Base-by-base conservation (phyloP, 2,888 invertebrate genomes). In the Sipha maydis region DNA sequence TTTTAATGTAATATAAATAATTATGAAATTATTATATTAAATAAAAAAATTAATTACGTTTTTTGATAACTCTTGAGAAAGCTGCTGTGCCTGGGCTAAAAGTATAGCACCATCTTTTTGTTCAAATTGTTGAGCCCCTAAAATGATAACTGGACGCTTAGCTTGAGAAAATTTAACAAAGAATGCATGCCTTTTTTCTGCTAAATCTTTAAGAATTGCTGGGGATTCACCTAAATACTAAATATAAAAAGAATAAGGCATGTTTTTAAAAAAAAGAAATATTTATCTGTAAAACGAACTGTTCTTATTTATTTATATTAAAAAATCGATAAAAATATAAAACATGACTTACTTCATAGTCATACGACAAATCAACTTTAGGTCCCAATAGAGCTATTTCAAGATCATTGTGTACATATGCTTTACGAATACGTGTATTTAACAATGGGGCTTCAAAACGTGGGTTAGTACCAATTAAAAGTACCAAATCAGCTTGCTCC, bases 391-490 rank as follows among this genome's bases (percentile, higher is more conserved):
- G 92, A 0, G 96, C 99, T 76, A 99, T 93, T 88, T 93, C 92
- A 89, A 92, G 94, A 92, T 99, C 98, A 92, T 97, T 97, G 92
- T 99, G 97, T n/a, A 99, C 93, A 93, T 96, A 99, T 89, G 96
- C 95, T 92, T 99, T 99, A 89, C 99, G 95, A 90, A 99, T 95
- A 91, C 99, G 95, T 0, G 99, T 96, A 92, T 99, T 99, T 89
- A 99, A 93, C 56, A 99, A 93, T 0, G 99, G 99, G 73, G 99
- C 99, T 93, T 99, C 99, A 92, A 96, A 98, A 84, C 99, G 95
- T 0, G 98, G 97, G 93, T 99, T 99, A 1, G 98, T 98, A 88
- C 99, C 99, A 91, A 99, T 95, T 84, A 99, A 93, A 0, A 99
- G 93, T 34, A 99, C 94, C 89, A 96, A 94, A 92, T 99, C 99